These are phyloP conservation scores for Eristalis tenax DNA, from an alignment of 2,888 invertebrate species.

Conservation along the genomic window DNA sequence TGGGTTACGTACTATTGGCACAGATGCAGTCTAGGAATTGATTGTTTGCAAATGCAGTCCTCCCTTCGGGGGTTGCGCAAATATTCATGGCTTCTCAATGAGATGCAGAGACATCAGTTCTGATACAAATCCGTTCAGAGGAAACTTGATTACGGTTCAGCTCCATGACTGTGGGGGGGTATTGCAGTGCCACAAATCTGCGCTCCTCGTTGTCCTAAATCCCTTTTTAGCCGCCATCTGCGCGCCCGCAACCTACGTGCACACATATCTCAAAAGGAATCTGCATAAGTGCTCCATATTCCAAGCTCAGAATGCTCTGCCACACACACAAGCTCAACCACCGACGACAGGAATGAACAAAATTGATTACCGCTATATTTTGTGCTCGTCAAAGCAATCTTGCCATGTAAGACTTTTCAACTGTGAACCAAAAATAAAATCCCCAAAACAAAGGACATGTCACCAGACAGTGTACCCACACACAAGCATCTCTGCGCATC, in stretches of 20 bases:
- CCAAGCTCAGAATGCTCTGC: background rate
- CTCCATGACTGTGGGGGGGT: background rate
- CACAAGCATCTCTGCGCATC: constrained; percentile 6
- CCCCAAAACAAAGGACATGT: constrained; percentile 34
- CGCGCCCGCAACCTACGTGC: background rate
- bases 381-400: constrained; percentile 12
- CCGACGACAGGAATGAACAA: constrained; percentile 33
- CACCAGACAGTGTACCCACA: constrained; percentile 19
- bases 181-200: too few species aligned
- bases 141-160: background rate
- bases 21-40: background rate
- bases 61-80: background rate
- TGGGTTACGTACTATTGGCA: background rate
- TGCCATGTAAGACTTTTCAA: constrained; percentile 42
- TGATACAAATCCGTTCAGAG: background rate
- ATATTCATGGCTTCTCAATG: background rate
- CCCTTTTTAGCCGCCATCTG: background rate
- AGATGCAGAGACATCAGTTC: background rate
- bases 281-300: constrained; percentile 27
- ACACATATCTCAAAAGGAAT: constrained; percentile 13
- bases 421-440: constrained; percentile 16
- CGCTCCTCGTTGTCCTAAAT: background rate
- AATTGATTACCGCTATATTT: constrained; percentile 62
- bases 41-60: background rate
- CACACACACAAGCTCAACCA: background rate